Evolutionary conservation across 2,113 vertebrate genomes (phyloP).

Genomic region (Okapia johnstoni): DNA sequence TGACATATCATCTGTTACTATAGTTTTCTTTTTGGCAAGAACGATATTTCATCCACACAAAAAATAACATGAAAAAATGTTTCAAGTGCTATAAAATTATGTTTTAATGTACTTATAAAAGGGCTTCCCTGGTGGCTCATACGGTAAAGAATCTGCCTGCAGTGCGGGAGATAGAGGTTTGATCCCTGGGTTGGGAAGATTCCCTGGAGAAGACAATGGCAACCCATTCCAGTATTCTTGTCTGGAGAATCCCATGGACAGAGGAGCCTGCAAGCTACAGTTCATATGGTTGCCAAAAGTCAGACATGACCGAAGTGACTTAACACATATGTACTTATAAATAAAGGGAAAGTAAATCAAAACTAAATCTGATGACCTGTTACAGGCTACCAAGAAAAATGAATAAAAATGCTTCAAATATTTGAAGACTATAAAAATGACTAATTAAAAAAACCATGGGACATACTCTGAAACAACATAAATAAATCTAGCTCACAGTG

Average conservation of each 20-base stretch:
- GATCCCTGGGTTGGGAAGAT: background rate
- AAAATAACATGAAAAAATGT: background rate
- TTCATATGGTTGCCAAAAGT: background rate
- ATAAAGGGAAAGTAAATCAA: background rate
- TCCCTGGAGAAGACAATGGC: background rate
- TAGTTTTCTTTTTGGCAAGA: background rate
- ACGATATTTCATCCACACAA: background rate
- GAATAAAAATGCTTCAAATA: background rate
- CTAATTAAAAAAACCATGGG: background rate
- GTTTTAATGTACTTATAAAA: background rate
- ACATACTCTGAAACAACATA: background rate
- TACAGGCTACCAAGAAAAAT: background rate
- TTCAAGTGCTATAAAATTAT: background rate
- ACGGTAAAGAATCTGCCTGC: background rate
- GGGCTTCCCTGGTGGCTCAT: background rate
- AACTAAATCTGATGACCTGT: background rate
- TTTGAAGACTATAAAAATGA: background rate
- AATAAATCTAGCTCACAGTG: background rate
- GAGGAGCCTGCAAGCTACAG: background rate
- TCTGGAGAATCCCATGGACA: background rate
- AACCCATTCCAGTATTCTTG: background rate
- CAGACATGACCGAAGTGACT: background rate
- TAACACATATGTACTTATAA: background rate
- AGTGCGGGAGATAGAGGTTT: background rate
- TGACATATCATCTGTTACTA: background rate